Evolutionary conservation across 2,888 invertebrate species (phyloP), one percentile per base, ranked within the genome.

Genomic region (Ectemnius continuus): DNA sequence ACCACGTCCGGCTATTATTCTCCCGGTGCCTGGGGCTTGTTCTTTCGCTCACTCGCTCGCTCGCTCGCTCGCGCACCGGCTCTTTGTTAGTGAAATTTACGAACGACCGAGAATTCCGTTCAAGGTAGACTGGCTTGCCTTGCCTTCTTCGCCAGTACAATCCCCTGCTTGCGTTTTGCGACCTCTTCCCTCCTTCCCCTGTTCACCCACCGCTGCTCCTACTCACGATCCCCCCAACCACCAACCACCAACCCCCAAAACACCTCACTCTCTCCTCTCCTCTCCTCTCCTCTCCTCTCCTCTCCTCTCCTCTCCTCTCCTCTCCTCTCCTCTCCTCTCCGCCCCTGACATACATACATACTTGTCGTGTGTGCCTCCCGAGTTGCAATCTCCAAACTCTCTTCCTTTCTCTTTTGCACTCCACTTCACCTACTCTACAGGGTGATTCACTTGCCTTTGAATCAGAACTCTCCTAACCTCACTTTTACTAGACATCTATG

Each of bases 81-180:
- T 81, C 81, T 81, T 81, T 81, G 82, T 81, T 81, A 81, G 79
- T 67, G 79, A 81, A 81, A 81, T 81, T 81, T 79, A 81, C 77
- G 71, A 81, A 81, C 79, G 81, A 67, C 67, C 81, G 68, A 67
- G 79, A 77, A 81, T 81, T 79, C 79, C 79, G 81, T 81, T 81
- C 81, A 81, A 81, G 81, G 81, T 77, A 73, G 82, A 81, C 81
- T 73, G 73, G 66, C 75, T 79, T 47, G 81, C 45, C 67, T 67
- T 58, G 71, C 72, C 69, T 56, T 77, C 36, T 77, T 47, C 66
- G 58, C 64, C 73, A 72, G 73, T 76, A 48, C 72, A 74, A 67
- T 75, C 72, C 74, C 73, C 73, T 52, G 23, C 23, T 23, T 23
- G 23, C 23, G 23, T 23, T 23, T 23, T 2, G 23, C 23, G 23